phyloP scores from a whole-genome alignment of 2,888 invertebrate genomes.

The Nemapogon koenigi region DNA sequence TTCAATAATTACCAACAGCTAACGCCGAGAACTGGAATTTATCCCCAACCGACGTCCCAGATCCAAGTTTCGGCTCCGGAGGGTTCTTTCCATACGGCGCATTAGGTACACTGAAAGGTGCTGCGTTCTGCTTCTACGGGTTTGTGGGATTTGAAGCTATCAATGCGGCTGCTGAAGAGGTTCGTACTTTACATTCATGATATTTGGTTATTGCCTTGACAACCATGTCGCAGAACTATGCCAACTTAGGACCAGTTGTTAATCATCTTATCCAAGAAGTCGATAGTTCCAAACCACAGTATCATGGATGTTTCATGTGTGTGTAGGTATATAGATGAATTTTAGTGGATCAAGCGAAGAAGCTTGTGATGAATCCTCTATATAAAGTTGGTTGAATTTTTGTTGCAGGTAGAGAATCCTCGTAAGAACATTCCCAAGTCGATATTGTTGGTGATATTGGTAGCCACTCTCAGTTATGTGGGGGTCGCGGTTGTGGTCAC shows the following conservation, averaged over 20 bases:
- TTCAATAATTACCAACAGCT: too few relatives aligned
- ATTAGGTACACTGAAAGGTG: slow-evolving; percentile 78
- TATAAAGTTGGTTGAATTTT: background rate
- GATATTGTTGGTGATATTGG: slow-evolving; percentile 77
- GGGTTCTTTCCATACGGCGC: slow-evolving; percentile 92
- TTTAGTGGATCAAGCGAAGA: background rate
- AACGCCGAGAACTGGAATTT: slow-evolving; percentile 62
- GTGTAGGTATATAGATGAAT: too few relatives aligned
- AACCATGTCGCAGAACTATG: too few relatives aligned
- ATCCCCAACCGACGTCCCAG: slow-evolving; percentile 34
- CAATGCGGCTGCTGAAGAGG: slow-evolving; percentile 88
- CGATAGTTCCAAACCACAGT: too few relatives aligned
- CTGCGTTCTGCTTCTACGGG: slow-evolving; percentile 86
- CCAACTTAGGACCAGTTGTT: too few relatives aligned
- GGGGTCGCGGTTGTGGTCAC: slow-evolving; percentile 87
- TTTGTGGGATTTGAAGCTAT: slow-evolving; percentile 94
- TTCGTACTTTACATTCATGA: slow-evolving; percentile 28
- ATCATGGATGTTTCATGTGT: too few relatives aligned
- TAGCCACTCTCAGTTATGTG: slow-evolving; percentile 82
- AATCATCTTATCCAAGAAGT: too few relatives aligned
- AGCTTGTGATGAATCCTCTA: background rate
- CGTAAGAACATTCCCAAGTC: slow-evolving; percentile 83
- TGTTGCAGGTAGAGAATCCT: slow-evolving; percentile 70
- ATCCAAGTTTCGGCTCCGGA: slow-evolving; percentile 67
- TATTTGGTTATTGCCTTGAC: too few relatives aligned